Conservation (phyloP, 2,888 invertebrate genomes). For the Calameuta idolon region DNA sequence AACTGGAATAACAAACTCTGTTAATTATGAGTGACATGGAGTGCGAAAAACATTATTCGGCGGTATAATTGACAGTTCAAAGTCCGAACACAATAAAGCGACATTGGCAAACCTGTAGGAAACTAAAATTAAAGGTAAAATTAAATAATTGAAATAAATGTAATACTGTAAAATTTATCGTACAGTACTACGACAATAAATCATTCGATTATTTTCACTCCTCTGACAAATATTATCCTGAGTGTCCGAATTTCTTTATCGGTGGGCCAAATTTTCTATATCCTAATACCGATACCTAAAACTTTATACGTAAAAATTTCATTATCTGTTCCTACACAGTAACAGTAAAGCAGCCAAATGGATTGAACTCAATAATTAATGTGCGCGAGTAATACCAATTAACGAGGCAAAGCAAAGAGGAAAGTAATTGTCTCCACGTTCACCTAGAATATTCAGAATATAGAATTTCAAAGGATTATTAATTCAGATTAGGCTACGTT, state of each 20-base stretch:
- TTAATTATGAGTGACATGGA: neutral
- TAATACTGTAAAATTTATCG: neutral
- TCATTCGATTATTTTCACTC: neutral
- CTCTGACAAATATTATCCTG: neutral
- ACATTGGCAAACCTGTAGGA: neutral
- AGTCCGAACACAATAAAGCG: neutral
- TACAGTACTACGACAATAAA: neutral
- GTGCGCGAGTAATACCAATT: neutral
- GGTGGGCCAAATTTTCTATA: neutral
- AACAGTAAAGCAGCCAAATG: neutral
- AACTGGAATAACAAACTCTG: constrained; percentile 12
- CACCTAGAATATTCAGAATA: neutral
- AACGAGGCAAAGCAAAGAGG: neutral
- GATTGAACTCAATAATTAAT: neutral
- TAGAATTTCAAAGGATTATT: neutral
- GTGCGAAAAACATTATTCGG: neutral
- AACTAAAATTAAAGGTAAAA: no score
- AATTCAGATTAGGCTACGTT: neutral
- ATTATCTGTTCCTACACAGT: neutral
- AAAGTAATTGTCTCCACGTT: neutral
- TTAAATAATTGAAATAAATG: no score
- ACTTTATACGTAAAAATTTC: neutral
- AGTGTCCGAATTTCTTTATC: neutral
- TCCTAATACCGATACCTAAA: neutral
- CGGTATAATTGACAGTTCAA: neutral